Evolutionary conservation across 37 sponge, comb jelly and placozoan genomes (phyloP).

Genomic region (Hormiphora californensis): DNA sequence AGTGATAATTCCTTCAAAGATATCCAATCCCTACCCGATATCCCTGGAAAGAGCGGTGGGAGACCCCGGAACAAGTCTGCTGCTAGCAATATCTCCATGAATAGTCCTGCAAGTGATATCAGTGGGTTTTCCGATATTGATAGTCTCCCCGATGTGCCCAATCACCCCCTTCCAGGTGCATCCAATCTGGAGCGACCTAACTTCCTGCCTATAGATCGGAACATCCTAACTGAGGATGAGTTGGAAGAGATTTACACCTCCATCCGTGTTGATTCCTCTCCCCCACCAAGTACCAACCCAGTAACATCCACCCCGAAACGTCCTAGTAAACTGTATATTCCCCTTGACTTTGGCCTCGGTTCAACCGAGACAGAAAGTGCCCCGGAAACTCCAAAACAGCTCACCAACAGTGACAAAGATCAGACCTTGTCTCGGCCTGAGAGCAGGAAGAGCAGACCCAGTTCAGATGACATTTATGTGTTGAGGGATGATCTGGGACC

Average conservation of each 20-base stretch:
- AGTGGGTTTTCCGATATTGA: slow-evolving; percentile 25
- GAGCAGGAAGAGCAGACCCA: too few relatives aligned
- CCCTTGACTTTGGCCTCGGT: background rate
- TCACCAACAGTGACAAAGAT: too few relatives aligned
- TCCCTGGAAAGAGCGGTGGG: background rate
- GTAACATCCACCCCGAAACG: slow-evolving; percentile 37
- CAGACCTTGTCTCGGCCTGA: too few relatives aligned
- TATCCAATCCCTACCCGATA: background rate
- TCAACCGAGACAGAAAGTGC: background rate
- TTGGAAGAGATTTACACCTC: slow-evolving; percentile 27
- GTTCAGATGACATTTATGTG: too few relatives aligned
- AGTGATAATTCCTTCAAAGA: slow-evolving; percentile 17
- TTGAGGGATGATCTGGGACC: too few relatives aligned
- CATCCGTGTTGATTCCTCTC: background rate
- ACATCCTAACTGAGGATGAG: background rate
- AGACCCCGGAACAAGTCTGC: slow-evolving; percentile 5
- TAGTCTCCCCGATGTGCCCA: slow-evolving; percentile 21
- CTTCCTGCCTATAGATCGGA: slow-evolving; percentile 5
- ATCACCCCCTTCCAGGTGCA: background rate
- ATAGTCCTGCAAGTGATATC: slow-evolving; percentile 30
- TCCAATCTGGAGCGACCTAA: background rate
- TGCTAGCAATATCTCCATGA: background rate
- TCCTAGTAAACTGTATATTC: background rate
- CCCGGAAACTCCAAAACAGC: slow-evolving; percentile 39
- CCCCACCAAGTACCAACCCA: background rate